Evolutionary conservation across 2,888 invertebrate genomes (phyloP).

Genomic region (Cenopis cana): DNA sequence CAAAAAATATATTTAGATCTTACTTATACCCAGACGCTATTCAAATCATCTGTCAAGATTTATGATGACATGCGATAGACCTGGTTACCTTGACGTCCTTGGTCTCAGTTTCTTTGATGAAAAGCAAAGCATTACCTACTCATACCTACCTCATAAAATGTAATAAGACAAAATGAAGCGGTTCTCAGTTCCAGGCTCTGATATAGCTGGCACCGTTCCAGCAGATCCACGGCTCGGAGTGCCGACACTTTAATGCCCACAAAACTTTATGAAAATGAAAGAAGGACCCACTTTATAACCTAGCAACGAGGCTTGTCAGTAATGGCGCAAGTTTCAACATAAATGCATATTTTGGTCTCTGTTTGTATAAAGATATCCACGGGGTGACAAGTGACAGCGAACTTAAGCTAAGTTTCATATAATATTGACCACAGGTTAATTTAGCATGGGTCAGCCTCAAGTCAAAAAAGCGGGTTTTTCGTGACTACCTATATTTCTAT

Average conservation of each 20-base stretch:
- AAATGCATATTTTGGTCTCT: constrained; percentile 23
- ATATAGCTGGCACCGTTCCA: constrained; percentile 67
- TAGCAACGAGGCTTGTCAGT: constrained; percentile 3
- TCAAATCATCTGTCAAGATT: no score
- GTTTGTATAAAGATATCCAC: no score
- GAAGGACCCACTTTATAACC: constrained; percentile 54
- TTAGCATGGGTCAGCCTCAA: no score
- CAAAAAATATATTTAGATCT: no score
- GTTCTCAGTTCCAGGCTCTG: constrained; percentile 53
- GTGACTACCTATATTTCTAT: no score
- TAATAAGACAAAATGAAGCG: constrained; percentile 67
- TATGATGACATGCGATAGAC: no score
- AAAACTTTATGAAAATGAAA: constrained; percentile 74
- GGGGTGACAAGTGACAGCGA: no score
- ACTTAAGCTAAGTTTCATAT: no score
- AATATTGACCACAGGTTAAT: no score
- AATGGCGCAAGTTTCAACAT: constrained; percentile 25
- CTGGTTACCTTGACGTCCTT: no score
- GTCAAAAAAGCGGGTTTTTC: no score
- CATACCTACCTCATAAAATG: constrained; percentile 68
- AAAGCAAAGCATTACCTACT: constrained; percentile 34
- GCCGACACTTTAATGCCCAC: constrained; percentile 69
- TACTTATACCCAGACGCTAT: no score
- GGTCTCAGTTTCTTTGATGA: background rate
- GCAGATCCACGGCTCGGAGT: constrained; percentile 58